phyloP scores from a whole-genome alignment of 1,140 invertebrate genomes.

The Bilobella aurantiaca region DNA sequence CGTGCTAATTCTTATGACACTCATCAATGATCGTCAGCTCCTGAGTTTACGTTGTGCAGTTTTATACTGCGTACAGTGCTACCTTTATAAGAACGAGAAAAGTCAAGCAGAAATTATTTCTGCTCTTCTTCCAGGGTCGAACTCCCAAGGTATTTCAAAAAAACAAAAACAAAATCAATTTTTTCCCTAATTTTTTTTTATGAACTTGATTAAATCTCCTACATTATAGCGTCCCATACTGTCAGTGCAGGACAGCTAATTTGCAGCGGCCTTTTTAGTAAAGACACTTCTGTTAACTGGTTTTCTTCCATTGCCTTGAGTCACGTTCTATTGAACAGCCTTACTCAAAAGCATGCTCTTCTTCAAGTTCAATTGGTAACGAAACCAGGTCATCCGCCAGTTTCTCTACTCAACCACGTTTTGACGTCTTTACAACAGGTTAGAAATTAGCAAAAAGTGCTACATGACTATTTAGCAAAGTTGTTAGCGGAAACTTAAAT shows the following conservation, averaged over 20 bases:
- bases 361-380: constrained; percentile 82
- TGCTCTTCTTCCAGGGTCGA: constrained; percentile 70
- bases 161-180: no score
- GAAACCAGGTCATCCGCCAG: constrained; percentile 66
- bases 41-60: constrained; percentile 84
- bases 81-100: constrained; percentile 84
- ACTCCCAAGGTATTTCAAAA: constrained; percentile 53
- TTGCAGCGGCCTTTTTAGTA: constrained; percentile 83
- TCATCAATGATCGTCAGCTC: constrained; percentile 97
- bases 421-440: constrained; percentile 68
- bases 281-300: constrained; percentile 92
- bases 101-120: constrained; percentile 78
- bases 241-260: constrained; percentile 73
- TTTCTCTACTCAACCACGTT: constrained; percentile 80
- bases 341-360: constrained; percentile 82
- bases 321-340: constrained; percentile 80
- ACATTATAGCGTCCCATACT: constrained; percentile 35
- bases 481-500: no score
- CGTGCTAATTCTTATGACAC: constrained; percentile 90
- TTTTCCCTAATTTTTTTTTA: not conserved
- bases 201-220: not conserved
- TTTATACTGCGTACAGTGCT: constrained; percentile 94
- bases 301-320: constrained; percentile 84
- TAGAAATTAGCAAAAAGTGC: not conserved
- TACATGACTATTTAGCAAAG: constrained; percentile 12